A percentile compares a stretch with the other conserved stretches of the same genome.
These are phyloP conservation scores for Heliocidaris erythrogramma DNA, from an alignment of 35 echinoderm and acorn worm genomes.

Conservation along the genomic window DNA sequence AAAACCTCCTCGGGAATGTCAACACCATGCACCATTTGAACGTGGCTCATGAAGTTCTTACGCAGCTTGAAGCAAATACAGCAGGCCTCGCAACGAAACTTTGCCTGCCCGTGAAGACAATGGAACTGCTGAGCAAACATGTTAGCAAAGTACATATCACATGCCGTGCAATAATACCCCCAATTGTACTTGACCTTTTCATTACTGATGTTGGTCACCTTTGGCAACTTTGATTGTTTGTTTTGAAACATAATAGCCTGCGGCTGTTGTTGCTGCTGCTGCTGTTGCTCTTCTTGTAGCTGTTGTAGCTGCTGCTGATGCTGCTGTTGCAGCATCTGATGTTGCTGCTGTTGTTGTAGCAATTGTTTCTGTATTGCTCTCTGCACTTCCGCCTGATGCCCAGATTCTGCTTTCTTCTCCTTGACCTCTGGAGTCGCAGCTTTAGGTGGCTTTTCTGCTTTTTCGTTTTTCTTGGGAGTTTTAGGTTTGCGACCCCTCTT, in stretches of 20 bases:
- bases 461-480: slow-evolving; percentile 11
- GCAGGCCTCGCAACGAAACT: slow-evolving; percentile 42
- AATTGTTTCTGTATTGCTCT: not conserved
- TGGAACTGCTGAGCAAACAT: slow-evolving; percentile 55
- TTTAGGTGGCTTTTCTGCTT: not conserved
- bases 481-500: not conserved
- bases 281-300: not conserved
- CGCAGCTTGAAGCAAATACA: slow-evolving; percentile 46
- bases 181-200: slow-evolving; percentile 47
- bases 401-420: not conserved
- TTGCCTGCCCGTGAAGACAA: slow-evolving; percentile 42
- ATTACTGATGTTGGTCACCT: slow-evolving; percentile 29
- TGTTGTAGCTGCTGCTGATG: not conserved
- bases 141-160: slow-evolving; percentile 49
- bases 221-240: slow-evolving; percentile 25
- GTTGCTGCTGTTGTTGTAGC: not conserved
- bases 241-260: not conserved
- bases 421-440: not conserved
- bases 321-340: not conserved
- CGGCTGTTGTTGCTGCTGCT: not conserved
- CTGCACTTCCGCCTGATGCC: not conserved
- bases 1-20: slow-evolving; percentile 47
- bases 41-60: slow-evolving; percentile 46
- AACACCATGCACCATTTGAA: slow-evolving; percentile 40
- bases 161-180: slow-evolving; percentile 42